These are phyloP conservation scores for Daboia siamensis DNA, from an alignment of 2,113 vertebrate species.

Conservation along the genomic window DNA sequence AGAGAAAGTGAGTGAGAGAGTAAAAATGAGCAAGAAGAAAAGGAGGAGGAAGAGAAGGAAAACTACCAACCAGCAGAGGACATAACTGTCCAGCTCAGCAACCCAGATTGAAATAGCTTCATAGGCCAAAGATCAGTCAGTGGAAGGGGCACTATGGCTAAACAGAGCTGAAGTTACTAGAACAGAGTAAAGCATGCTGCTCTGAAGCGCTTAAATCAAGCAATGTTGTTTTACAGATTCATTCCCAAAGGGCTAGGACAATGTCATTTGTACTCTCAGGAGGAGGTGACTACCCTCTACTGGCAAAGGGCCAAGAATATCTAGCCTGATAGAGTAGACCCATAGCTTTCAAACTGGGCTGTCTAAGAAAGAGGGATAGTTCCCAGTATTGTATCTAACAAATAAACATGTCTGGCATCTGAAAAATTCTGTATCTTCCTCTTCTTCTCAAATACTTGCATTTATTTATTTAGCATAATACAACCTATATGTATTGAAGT, in stretches of 20 bases:
- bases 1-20: too few relatives aligned
- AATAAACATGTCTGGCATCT: background rate
- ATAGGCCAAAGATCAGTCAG: background rate
- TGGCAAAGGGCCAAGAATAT: background rate
- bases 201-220: background rate
- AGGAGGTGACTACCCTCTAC: background rate
- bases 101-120: background rate
- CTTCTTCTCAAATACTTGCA: background rate
- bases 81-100: background rate
- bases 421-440: background rate
- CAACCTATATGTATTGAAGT: background rate
- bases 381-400: background rate
- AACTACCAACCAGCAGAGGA: background rate
- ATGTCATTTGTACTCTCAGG: background rate
- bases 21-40: too few relatives aligned
- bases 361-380: background rate
- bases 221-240: background rate
- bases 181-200: background rate
- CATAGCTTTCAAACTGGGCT: background rate
- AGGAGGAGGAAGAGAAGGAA: too few relatives aligned
- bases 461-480: background rate
- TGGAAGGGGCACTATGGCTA: background rate
- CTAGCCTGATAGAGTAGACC: background rate
- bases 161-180: background rate
- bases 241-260: background rate